Percentiles rank a stretch among this genome's conserved stretches.
Conservation (phyloP, 2,113 vertebrate genomes). For the Catharus fuscescens region DNA sequence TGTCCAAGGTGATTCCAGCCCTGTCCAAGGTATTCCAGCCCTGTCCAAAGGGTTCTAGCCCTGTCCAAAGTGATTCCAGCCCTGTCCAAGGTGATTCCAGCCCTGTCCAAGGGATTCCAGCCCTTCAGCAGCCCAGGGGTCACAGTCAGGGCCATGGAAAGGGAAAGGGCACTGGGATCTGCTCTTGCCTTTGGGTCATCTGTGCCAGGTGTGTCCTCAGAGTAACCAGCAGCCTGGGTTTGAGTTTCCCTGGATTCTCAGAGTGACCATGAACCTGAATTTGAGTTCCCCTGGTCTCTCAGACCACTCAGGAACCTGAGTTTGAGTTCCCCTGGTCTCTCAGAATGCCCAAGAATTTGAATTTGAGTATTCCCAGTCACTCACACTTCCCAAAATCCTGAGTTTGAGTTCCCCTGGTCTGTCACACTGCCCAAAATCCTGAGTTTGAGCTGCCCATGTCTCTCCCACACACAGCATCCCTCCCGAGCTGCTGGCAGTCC, state of each 20-base stretch:
- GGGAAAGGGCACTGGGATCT: neutral
- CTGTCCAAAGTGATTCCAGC: too few species aligned
- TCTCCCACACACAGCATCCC: neutral
- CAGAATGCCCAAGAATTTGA: fast-evolving
- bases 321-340: fast-evolving
- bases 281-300: too few species aligned
- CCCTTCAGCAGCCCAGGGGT: neutral
- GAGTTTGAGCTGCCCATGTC: neutral
- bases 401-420: neutral
- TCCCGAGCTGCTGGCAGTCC: neutral
- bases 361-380: neutral
- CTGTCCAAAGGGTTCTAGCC: too few species aligned
- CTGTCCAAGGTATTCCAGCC: too few species aligned
- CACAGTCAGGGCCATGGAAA: neutral
- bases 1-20: too few species aligned
- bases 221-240: fast-evolving
- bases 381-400: fast-evolving
- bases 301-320: fast-evolving
- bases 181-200: neutral
- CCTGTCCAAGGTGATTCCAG: too few species aligned
- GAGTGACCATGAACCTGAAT: fast-evolving
- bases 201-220: neutral
- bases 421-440: fast-evolving
- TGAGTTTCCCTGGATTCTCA: neutral
- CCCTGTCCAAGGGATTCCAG: neutral